Conservation (phyloP, 2,113 vertebrate species). For the Phocoena phocoena region DNA sequence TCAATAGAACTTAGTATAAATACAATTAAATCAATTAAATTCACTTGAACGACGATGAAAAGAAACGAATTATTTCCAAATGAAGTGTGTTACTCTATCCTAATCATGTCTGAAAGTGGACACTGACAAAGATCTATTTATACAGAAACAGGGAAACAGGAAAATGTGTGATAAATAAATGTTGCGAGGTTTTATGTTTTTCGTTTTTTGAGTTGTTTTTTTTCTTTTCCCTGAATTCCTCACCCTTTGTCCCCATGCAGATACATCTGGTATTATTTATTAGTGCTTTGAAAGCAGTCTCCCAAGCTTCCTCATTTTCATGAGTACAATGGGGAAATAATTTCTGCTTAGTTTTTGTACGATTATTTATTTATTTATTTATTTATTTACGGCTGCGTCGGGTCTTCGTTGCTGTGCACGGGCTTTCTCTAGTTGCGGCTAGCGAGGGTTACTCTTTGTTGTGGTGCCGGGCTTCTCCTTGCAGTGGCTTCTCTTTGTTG, state of each 20-base stretch:
- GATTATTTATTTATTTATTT: too few relatives aligned
- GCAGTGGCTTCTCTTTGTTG: too few relatives aligned
- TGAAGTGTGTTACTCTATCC: background rate
- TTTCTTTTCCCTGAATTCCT: constrained; percentile 12
- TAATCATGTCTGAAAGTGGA: background rate
- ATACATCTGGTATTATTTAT: background rate
- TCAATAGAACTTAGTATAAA: background rate
- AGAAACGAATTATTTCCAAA: constrained; percentile 5
- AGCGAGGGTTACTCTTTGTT: too few relatives aligned
- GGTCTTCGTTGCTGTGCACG: too few relatives aligned
- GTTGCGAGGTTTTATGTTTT: background rate
- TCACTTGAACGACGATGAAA: constrained; percentile 30
- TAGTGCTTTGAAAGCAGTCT: background rate
- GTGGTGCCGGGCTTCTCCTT: too few relatives aligned
- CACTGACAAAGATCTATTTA: background rate
- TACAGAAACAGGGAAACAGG: background rate
- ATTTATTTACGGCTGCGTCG: too few relatives aligned
- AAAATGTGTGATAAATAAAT: background rate
- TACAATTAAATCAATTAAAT: constrained; percentile 14
- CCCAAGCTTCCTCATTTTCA: background rate
- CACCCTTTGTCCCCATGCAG: background rate
- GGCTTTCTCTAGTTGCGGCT: too few relatives aligned
- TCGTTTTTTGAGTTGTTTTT: background rate
- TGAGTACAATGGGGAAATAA: background rate
- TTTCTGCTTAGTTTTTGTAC: background rate